A percentile compares a stretch with the other conserved stretches of the same genome.
Evolutionary conservation across 2,797 vertebrate species (phyloP).

Genomic region (Enteromius radiatus): DNA sequence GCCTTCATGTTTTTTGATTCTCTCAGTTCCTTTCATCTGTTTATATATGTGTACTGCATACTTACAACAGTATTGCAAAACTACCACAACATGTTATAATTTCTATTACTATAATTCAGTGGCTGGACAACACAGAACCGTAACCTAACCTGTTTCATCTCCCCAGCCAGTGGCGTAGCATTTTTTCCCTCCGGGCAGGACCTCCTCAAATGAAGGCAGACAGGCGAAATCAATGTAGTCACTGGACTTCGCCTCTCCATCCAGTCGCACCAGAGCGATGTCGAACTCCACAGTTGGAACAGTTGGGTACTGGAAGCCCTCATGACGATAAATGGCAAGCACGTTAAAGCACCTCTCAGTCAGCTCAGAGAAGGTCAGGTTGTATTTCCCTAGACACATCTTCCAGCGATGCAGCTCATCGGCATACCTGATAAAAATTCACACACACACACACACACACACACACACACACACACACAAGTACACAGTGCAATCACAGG

Average conservation of each 20-base stretch:
- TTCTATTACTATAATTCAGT: not conserved
- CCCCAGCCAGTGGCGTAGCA: slow-evolving; percentile 83
- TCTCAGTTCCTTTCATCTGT: not conserved
- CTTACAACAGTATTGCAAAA: slow-evolving; percentile 6
- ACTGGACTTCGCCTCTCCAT: slow-evolving; percentile 68
- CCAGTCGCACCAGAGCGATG: slow-evolving; percentile 77
- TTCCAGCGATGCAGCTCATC: slow-evolving; percentile 80
- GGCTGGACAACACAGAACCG: not conserved
- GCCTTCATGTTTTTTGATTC: not conserved
- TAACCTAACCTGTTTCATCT: slow-evolving; percentile 77
- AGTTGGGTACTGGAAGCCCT: slow-evolving; percentile 80
- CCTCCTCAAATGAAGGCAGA: slow-evolving; percentile 73
- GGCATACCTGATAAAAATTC: slow-evolving; percentile 71
- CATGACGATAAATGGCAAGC: slow-evolving; percentile 76
- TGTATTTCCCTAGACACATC: slow-evolving; percentile 84
- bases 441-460: slow-evolving; percentile 9
- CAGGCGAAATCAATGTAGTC: slow-evolving; percentile 76
- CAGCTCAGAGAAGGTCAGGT: slow-evolving; percentile 75
- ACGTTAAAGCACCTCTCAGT: slow-evolving; percentile 72
- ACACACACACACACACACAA: not conserved
- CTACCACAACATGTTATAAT: not conserved
- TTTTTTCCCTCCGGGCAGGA: slow-evolving; percentile 70
- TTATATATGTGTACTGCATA: not conserved
- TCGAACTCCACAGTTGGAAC: slow-evolving; percentile 81
- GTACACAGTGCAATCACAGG: not conserved